These are phyloP conservation scores for Rhinophrynus dorsalis DNA, from an alignment of 2,797 vertebrate genomes.

Conservation along the genomic window DNA sequence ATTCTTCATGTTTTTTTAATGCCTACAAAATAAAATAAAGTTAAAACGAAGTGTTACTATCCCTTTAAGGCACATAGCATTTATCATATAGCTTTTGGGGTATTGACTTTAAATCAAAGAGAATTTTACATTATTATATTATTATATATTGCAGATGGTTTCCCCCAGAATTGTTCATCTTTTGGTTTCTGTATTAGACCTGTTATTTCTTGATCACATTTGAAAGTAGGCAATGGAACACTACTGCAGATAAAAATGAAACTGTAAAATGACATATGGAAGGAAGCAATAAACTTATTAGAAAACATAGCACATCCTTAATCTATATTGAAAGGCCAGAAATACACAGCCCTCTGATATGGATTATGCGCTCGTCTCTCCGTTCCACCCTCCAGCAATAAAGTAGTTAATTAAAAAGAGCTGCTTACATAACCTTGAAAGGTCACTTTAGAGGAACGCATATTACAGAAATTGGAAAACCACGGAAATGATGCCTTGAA, in stretches of 20 bases:
- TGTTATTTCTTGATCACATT: no score
- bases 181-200: no score
- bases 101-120: no score
- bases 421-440: slow-evolving; percentile 47
- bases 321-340: slow-evolving; percentile 12
- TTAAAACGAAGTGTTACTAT: no score
- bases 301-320: slow-evolving; percentile 15
- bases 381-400: slow-evolving; percentile 35
- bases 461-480: slow-evolving; percentile 43
- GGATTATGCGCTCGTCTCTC: slow-evolving; percentile 27
- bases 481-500: slow-evolving; percentile 39
- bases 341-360: slow-evolving; percentile 16
- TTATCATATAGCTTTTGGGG: no score
- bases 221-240: no score
- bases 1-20: no score
- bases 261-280: neutral
- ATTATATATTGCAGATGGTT: no score
- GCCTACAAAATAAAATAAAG: no score
- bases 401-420: slow-evolving; percentile 45
- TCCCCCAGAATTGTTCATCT: no score
- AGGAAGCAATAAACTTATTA: neutral
- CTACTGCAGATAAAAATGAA: neutral
- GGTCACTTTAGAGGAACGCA: slow-evolving; percentile 41
- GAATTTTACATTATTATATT: no score
- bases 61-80: no score